Conservation (phyloP, 1,140 invertebrate genomes). For the Brachionus sp. region DNA sequence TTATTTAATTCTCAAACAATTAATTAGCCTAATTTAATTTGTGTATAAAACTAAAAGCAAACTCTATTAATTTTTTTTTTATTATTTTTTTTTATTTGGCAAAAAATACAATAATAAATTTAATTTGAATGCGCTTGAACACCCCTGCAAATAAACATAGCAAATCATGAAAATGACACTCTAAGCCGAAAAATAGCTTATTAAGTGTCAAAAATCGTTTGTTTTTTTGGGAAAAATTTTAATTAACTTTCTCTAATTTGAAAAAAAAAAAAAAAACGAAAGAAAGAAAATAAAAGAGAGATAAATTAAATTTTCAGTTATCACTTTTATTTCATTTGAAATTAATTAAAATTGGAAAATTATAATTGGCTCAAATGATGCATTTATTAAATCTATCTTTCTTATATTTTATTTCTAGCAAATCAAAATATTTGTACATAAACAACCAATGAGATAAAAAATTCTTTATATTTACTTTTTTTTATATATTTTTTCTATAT, state of each 20-base stretch:
- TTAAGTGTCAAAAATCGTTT: background rate
- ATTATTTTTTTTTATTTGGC: no score
- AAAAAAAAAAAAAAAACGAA: background rate
- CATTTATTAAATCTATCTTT: background rate
- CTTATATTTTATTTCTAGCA: background rate
- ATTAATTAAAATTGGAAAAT: constrained; percentile 1
- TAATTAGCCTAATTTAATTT: no score
- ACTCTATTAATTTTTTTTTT: no score
- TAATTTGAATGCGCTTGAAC: background rate
- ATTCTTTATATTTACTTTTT: background rate
- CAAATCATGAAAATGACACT: background rate
- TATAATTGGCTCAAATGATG: constrained; percentile 8
- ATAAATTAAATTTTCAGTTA: constrained; percentile 12
- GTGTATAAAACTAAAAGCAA: no score
- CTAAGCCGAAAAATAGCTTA: background rate
- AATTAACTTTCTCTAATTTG: constrained; percentile 10
- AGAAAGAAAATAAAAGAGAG: background rate
- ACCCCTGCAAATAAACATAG: background rate
- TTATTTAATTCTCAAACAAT: no score
- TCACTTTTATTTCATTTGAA: background rate
- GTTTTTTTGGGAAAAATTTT: constrained; percentile 5
- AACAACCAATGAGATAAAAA: background rate
- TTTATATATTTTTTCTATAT: background rate
- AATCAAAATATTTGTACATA: background rate
- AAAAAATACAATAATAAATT: background rate